Conservation (phyloP, 2,797 vertebrate genomes). For the Urosaurus nigricauda region DNA sequence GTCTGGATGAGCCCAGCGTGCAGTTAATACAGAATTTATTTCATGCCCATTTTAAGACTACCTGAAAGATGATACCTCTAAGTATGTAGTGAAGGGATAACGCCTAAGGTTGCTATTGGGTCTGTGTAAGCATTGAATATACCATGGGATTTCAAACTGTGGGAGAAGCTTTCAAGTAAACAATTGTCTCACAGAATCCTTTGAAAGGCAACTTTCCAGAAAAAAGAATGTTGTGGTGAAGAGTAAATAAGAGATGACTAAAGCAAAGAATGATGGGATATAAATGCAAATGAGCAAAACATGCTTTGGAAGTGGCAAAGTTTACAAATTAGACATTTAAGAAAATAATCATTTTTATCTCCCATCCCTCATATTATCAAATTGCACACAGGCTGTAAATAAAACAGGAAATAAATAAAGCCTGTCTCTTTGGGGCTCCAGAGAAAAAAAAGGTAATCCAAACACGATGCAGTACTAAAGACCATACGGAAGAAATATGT, state of each 20-base stretch:
- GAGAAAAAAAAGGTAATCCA: not conserved
- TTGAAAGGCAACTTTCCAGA: not conserved
- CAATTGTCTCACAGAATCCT: not conserved
- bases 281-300: not conserved
- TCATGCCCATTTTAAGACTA: not conserved
- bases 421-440: no score
- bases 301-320: not conserved
- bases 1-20: no score
- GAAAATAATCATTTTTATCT: not conserved
- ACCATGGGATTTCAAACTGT: not conserved
- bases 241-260: not conserved
- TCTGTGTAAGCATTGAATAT: no score
- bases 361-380: not conserved
- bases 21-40: not conserved
- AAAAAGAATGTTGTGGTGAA: not conserved
- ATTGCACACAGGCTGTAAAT: not conserved
- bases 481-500: not conserved
- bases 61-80: not conserved
- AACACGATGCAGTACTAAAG: not conserved
- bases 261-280: not conserved
- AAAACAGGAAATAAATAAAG: not conserved
- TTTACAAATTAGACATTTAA: not conserved
- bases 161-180: not conserved
- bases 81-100: not conserved
- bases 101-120: not conserved